Percentiles rank a stretch among this genome's conserved stretches.
Conservation (phyloP, 1,140 invertebrate genomes). For the Sipha flava region DNA sequence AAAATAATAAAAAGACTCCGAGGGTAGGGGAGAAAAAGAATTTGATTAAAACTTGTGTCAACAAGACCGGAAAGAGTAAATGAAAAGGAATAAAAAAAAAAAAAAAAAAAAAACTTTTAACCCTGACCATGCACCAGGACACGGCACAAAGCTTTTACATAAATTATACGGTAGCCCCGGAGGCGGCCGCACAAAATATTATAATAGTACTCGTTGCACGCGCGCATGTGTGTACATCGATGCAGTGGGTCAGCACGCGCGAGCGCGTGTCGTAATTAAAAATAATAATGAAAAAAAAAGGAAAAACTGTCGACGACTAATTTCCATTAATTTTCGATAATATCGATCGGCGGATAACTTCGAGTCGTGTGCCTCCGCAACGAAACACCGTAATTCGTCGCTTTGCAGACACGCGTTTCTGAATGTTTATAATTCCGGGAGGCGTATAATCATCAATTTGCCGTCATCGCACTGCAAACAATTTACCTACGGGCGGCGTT, state of each 20-base stretch:
- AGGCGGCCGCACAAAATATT: not conserved
- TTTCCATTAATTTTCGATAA: not conserved
- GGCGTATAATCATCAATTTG: too few relatives aligned
- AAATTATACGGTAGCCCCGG: not conserved
- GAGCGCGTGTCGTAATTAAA: not conserved
- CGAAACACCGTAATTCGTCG: too few relatives aligned
- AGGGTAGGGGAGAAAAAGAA: conserved; percentile 2
- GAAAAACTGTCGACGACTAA: not conserved
- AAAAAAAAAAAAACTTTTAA: not conserved
- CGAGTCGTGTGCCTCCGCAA: too few relatives aligned
- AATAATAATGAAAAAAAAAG: too few relatives aligned
- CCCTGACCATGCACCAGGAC: not conserved
- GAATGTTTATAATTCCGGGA: too few relatives aligned
- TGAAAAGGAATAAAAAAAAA: not conserved
- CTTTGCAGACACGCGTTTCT: too few relatives aligned
- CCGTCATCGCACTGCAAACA: too few relatives aligned
- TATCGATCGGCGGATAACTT: not conserved
- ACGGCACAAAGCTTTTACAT: not conserved
- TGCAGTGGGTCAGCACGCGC: too few relatives aligned
- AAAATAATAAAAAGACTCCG: not conserved
- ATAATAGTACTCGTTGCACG: too few relatives aligned
- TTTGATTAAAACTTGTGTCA: conserved; percentile 25
- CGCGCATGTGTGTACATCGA: too few relatives aligned
- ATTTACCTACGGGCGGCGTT: too few relatives aligned
- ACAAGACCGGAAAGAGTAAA: not conserved